Evolutionary conservation across 2,113 vertebrate species (phyloP).

Genomic region (Mohoua ochrocephala): DNA sequence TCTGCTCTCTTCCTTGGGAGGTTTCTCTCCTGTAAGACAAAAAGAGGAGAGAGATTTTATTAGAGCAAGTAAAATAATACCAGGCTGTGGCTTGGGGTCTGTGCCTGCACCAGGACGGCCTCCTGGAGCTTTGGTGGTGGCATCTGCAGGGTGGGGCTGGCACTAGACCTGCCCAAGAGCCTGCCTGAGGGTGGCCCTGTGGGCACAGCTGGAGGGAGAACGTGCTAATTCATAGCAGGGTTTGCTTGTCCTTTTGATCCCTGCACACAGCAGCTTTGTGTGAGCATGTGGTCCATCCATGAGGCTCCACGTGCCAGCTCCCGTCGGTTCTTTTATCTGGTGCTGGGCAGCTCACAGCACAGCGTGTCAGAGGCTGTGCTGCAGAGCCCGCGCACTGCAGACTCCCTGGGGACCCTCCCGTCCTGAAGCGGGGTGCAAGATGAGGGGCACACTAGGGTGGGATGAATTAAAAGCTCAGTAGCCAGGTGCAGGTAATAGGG

Average conservation of each 20-base stretch:
- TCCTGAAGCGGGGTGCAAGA: neutral
- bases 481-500: rapidly evolving
- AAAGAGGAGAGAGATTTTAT: neutral
- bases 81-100: rapidly evolving
- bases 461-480: neutral
- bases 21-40: neutral
- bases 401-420: neutral
- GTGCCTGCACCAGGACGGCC: rapidly evolving
- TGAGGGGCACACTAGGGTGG: neutral
- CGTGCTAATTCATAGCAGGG: rapidly evolving
- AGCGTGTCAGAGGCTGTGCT: neutral
- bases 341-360: neutral
- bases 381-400: rapidly evolving
- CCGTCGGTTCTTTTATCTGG: rapidly evolving
- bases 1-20: neutral
- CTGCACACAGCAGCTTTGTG: neutral
- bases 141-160: neutral
- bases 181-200: neutral
- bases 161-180: neutral
- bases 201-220: neutral
- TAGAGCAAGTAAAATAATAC: neutral
- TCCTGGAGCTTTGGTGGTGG: neutral
- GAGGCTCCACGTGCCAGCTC: rapidly evolving
- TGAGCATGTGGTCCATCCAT: rapidly evolving
- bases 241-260: neutral